Evolutionary conservation across 2,888 invertebrate genomes (phyloP).

Genomic region (Herminia tarsipennalis): DNA sequence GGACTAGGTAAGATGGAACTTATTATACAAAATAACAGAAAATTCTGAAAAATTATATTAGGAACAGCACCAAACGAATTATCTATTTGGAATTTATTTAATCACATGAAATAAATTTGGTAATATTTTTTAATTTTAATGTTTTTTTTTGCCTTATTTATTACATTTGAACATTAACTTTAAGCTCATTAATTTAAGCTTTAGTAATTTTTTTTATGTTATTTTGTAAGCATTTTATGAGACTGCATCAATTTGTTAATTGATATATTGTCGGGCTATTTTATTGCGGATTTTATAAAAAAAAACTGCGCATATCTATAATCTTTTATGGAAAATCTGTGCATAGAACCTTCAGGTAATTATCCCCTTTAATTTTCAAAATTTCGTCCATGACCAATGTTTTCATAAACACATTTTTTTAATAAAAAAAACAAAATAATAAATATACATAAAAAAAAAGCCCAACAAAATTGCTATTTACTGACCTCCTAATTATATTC

Average conservation of each 20-base stretch:
- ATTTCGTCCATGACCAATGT: neutral
- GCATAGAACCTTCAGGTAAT: too few species aligned
- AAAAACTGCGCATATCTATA: too few species aligned
- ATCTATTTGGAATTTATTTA: constrained; percentile 46
- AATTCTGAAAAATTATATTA: constrained; percentile 38
- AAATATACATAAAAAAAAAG: constrained; percentile 2
- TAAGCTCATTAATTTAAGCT: neutral
- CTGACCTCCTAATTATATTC: constrained; percentile 32
- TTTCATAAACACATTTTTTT: too few species aligned
- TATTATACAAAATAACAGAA: constrained; percentile 31
- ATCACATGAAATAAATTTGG: constrained; percentile 45
- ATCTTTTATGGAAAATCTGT: too few species aligned
- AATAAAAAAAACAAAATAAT: too few species aligned
- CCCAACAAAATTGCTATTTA: constrained; percentile 5
- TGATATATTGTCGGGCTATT: too few species aligned
- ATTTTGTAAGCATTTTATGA: too few species aligned
- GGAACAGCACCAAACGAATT: constrained; percentile 54
- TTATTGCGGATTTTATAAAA: too few species aligned
- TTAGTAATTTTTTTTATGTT: neutral
- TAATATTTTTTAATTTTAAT: constrained; percentile 18
- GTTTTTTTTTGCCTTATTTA: neutral
- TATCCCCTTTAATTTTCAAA: neutral
- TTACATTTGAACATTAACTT: constrained; percentile 2
- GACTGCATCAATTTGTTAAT: too few species aligned
- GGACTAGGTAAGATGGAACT: constrained; percentile 38